These are phyloP conservation scores for Caenorhabditis sinica DNA, from an alignment of 2,888 invertebrate genomes.

Conservation along the genomic window DNA sequence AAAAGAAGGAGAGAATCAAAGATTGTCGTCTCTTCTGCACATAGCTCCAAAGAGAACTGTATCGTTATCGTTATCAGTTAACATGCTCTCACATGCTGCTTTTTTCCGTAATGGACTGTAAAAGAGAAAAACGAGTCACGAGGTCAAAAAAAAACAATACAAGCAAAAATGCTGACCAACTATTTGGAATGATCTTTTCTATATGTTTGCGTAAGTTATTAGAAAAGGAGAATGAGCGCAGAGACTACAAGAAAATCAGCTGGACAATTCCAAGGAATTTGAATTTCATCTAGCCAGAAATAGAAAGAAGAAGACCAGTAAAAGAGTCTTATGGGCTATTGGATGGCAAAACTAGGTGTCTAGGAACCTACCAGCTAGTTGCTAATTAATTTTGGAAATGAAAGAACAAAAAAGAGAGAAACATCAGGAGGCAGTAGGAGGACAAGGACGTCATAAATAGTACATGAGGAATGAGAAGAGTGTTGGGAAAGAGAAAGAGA, in stretches of 20 bases:
- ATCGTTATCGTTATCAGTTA: conserved; percentile 40
- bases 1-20: conserved; percentile 14
- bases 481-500: conserved; percentile 11
- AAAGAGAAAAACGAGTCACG: conserved; percentile 34
- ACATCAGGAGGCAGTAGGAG: conserved; percentile 5
- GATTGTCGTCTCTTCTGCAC: background rate
- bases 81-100: conserved; percentile 49
- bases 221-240: background rate
- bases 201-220: conserved; percentile 10
- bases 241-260: background rate
- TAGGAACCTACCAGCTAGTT: conserved; percentile 11
- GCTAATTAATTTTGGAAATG: conserved; percentile 53
- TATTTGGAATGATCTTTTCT: background rate
- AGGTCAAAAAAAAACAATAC: conserved; percentile 17
- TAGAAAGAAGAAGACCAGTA: background rate
- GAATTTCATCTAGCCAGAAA: background rate
- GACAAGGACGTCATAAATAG: conserved; percentile 51
- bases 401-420: conserved; percentile 24
- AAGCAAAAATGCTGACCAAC: conserved; percentile 22
- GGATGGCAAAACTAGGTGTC: conserved; percentile 3
- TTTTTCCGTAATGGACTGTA: conserved; percentile 26
- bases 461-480: conserved; percentile 47
- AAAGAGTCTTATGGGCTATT: background rate
- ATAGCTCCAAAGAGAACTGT: conserved; percentile 3
- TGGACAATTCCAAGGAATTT: no score